Conservation (phyloP, 2,797 vertebrate species). For the Coreius guichenoti region DNA sequence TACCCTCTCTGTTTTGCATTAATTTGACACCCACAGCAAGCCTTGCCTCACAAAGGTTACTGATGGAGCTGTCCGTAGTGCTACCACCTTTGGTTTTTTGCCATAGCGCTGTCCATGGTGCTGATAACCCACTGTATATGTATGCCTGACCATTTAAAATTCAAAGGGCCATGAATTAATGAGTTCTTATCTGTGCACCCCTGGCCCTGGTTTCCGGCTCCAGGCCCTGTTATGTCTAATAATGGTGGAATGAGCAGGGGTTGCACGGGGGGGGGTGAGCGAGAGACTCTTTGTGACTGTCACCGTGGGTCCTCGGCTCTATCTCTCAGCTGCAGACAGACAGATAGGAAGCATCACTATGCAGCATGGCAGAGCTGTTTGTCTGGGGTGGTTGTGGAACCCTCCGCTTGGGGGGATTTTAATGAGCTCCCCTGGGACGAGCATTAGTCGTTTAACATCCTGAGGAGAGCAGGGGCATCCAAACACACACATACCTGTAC, state of each 20-base stretch:
- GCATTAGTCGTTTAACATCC: conserved; percentile 67
- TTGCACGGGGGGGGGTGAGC: conserved; percentile 10
- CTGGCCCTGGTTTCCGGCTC: conserved; percentile 48
- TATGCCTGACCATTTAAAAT: conserved; percentile 59
- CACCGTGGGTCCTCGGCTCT: conserved; percentile 27
- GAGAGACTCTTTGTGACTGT: conserved; percentile 38
- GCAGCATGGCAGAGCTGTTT: conserved; percentile 71
- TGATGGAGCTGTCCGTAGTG: conserved; percentile 27
- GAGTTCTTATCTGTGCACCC: conserved; percentile 58
- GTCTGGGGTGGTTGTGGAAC: conserved; percentile 76
- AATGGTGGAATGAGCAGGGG: conserved; percentile 42
- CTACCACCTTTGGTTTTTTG: neutral
- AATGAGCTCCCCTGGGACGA: conserved; percentile 79
- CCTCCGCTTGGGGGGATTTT: conserved; percentile 70
- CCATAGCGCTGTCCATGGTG: conserved; percentile 28
- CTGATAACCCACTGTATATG: conserved; percentile 51
- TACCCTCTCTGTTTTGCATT: conserved; percentile 23
- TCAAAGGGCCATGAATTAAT: conserved; percentile 62
- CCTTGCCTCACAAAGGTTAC: conserved; percentile 23
- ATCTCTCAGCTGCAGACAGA: conserved; percentile 58
- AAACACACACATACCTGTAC: conserved; percentile 43
- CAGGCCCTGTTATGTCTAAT: conserved; percentile 52
- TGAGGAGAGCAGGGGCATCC: conserved; percentile 65
- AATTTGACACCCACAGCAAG: conserved; percentile 19
- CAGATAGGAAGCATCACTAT: conserved; percentile 73